Base-by-base conservation (phyloP, 1,140 invertebrate genomes). In the Tenebrio molitor region DNA sequence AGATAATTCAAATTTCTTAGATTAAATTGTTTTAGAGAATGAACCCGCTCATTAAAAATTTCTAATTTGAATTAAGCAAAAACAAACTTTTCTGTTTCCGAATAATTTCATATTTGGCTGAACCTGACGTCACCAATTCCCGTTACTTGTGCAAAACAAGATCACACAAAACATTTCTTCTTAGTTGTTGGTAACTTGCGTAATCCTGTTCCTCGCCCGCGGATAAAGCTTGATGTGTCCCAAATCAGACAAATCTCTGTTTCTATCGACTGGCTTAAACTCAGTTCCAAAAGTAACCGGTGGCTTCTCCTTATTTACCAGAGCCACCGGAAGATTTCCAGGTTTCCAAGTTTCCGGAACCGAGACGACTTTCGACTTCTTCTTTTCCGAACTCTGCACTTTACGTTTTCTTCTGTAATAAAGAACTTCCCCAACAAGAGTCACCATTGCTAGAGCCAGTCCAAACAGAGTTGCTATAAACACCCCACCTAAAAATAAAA, bases 391-490 rank as follows among this genome's bases (percentile, higher is more conserved):
- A 77, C 83, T 80, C 74, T 84, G 69, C n/a, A 46, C 83, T 46
- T 82, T 84, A n/a, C 85, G 83, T 78, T 90, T 90, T n/a, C 86
- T 85, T 72, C 90, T 90, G 79, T 95, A 92, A 77, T 93, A 94
- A 25, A 94, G 84, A 0, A 96, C 90, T 81, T 96, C 93, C 71
- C 90, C 89, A 0, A 87, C 90, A 7, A 96, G 83, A 0, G 93
- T 94, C 2, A 95, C 79, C 91, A 96, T 93, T 0, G 93, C 93
- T 25, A 96, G 78, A 0, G 89, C 89, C 2, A 96, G 83, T 0
- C 94, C 95, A 78, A 94, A 93, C 0, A 95, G 83, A 0, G 94
- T 96, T 1, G 93, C 93, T 73, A 96, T 95, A 77, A 96, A 96
- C 1, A 96, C 94, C 3, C 94, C 95, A 73, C 94, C 92, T 93